phyloP scores from a whole-genome alignment of 2,888 invertebrate genomes.

The Dermolepida albohirtum region DNA sequence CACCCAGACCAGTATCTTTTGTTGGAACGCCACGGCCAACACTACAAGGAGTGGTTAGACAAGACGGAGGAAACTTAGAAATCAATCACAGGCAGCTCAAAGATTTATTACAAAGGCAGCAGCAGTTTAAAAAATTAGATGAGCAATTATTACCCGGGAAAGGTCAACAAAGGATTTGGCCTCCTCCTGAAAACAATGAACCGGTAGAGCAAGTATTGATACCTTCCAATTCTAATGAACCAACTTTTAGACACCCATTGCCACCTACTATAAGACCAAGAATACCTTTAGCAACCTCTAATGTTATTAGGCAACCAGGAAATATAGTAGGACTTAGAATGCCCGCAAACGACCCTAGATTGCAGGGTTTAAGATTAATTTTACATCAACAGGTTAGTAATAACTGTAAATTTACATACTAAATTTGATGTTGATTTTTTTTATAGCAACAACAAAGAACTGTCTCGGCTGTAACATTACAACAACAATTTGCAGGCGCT shows the following conservation, averaged over 20 bases:
- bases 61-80: constrained; percentile 66
- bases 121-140: constrained; percentile 72
- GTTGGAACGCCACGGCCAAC: constrained; percentile 54
- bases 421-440: constrained; percentile 15
- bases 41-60: constrained; percentile 47
- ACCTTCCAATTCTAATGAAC: constrained; percentile 66
- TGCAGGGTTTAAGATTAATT: constrained; percentile 67
- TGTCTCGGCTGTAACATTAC: constrained; percentile 39
- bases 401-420: constrained; percentile 3
- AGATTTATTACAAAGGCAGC: constrained; percentile 83
- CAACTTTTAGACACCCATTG: constrained; percentile 78
- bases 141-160: constrained; percentile 61
- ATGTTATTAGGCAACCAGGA: constrained; percentile 56
- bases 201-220: constrained; percentile 55
- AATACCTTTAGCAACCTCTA: constrained; percentile 60
- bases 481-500: constrained; percentile 48
- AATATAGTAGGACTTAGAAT: constrained; percentile 56
- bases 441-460: constrained; percentile 48
- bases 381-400: constrained; percentile 64
- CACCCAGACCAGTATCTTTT: constrained; percentile 67
- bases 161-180: constrained; percentile 69
- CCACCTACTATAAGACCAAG: constrained; percentile 69
- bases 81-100: constrained; percentile 79
- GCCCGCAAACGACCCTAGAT: constrained; percentile 63
- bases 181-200: constrained; percentile 59